These are phyloP conservation scores for Emydura subglobosa DNA, from an alignment of 2,113 vertebrate species.

Conservation along the genomic window DNA sequence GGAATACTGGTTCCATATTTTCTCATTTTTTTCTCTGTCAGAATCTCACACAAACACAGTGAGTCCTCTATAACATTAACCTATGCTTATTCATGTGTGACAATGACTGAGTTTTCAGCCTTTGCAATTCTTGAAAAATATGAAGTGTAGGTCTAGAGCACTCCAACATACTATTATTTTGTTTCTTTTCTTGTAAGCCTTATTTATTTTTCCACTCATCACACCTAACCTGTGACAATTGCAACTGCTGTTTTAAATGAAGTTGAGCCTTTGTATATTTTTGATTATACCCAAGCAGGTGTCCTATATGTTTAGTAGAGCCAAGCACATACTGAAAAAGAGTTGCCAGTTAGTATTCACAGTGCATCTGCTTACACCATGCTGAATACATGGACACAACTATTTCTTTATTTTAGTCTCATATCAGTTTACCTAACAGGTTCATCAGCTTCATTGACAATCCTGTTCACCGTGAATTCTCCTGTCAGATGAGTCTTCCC, in stretches of 20 bases:
- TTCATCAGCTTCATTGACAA: not conserved
- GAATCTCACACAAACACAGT: not conserved
- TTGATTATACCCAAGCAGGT: not conserved
- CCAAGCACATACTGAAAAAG: not conserved
- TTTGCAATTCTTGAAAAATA: not conserved
- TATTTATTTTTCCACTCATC: not conserved
- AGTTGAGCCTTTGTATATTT: not conserved
- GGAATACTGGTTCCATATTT: not conserved
- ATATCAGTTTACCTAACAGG: not conserved
- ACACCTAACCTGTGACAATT: not conserved
- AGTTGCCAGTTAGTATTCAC: not conserved
- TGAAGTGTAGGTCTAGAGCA: not conserved
- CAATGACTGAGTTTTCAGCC: not conserved
- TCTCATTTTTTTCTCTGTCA: not conserved
- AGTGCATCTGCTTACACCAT: not conserved
- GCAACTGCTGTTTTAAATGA: not conserved
- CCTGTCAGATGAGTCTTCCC: not conserved
- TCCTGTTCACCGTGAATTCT: not conserved
- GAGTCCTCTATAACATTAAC: not conserved
- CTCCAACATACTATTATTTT: not conserved
- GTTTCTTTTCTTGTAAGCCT: not conserved
- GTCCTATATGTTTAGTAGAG: not conserved
- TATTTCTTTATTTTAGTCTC: not conserved
- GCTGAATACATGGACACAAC: not conserved
- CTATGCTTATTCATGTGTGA: not conserved